Evolutionary conservation across 2,888 invertebrate species (phyloP), one percentile per base, ranked within the genome.

Genomic region (Mythimna ferrago): DNA sequence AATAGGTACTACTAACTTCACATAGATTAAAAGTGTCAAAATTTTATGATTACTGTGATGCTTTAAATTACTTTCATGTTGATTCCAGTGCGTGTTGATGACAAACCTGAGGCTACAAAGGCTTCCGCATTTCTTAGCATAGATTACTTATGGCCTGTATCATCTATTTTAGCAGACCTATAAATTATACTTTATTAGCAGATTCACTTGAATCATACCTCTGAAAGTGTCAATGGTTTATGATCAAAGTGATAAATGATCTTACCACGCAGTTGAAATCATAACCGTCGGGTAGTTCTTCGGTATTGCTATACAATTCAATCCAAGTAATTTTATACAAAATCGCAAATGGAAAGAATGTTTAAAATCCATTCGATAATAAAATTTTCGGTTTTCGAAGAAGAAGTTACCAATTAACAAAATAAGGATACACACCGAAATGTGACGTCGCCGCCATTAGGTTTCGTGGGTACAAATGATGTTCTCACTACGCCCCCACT

Each of bases 61-160:
- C 2, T 32, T 32, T 26, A 73, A 53, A 63, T 78, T 10, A 58
- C 32, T 38, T n/a, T 35, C 41, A 54, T 6, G 21, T 61, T 57
- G 35, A 57, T 41, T 26, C 35, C 16, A 41, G 35, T 67, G 60
- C 53, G 53, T 66, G 78, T 74, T 86, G 82, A 87, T 81, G 75
- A 72, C 61, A 51, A 61, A 51, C 64, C 71, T 69, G 26, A 72
- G 73, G 70, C 73, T 41, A 9, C 16, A 41, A 41, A 53, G 66
- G 26, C 19, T 89, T 87, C 84, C 88, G 87, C 84, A 80, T 89
- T 83, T 73, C 79, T 66, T 78, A n/a, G 38, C 54, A 38, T 44
- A 48, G 54, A 41, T 56, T 71, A 60, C 7, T 53, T 53, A 53
- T 70, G 4, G 19, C 6, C 11, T 32, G 54, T 74, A 61, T 48